Evolutionary conservation across 2,113 vertebrate species (phyloP).

Genomic region (Campylomormyrus numenius): DNA sequence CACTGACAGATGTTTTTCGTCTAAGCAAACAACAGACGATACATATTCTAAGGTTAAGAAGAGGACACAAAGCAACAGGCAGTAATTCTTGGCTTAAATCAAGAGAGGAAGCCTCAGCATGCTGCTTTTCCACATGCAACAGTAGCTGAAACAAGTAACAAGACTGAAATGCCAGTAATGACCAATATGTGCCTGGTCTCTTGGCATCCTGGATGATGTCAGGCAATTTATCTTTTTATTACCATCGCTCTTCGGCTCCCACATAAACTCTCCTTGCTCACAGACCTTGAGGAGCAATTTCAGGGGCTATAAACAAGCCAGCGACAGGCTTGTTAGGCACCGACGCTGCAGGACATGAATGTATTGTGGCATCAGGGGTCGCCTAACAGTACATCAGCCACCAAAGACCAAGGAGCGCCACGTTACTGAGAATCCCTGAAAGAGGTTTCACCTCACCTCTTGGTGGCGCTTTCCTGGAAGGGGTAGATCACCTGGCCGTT

Average conservation of each 20-base stretch:
- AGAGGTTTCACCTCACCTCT: conserved; percentile 62
- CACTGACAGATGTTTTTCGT: neutral
- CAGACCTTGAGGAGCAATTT: neutral
- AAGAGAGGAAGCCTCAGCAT: neutral
- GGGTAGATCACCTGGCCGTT: conserved; percentile 92
- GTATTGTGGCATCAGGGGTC: neutral
- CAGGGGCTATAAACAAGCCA: neutral
- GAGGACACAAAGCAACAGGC: neutral
- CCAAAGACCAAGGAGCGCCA: neutral
- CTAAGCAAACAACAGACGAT: neutral
- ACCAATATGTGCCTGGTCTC: neutral
- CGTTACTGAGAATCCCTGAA: neutral
- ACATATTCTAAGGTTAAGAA: neutral
- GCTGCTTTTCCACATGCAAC: neutral
- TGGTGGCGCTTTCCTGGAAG: conserved; percentile 89
- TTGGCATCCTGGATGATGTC: neutral
- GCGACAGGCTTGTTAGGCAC: neutral
- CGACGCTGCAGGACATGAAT: neutral
- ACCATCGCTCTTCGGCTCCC: neutral
- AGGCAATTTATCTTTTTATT: neutral
- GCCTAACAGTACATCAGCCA: neutral
- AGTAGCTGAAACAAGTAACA: neutral
- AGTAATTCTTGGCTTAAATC: neutral
- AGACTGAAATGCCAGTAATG: neutral
- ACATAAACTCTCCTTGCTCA: neutral